Conservation (phyloP, 2,888 invertebrate genomes). For the Yponomeuta cagnagella region DNA sequence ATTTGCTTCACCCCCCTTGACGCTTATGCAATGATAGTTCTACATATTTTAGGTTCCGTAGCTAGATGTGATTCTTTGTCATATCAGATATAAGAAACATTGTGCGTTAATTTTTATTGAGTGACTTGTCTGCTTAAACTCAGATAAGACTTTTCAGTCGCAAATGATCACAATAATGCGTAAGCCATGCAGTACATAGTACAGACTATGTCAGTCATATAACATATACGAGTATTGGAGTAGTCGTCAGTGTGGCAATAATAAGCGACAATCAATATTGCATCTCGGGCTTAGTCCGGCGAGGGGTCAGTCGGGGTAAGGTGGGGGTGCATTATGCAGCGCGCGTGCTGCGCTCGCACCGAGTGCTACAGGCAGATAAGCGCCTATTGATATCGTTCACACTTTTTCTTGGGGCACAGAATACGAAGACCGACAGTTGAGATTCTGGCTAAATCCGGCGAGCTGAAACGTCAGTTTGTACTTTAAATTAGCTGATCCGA, state of each 20-base stretch:
- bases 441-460: background rate
- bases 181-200: too few species aligned
- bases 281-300: conserved; percentile 61
- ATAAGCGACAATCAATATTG: conserved; percentile 40
- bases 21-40: background rate
- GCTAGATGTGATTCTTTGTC: too few species aligned
- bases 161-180: too few species aligned
- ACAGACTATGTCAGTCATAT: too few species aligned
- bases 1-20: background rate
- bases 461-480: too few species aligned
- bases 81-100: too few species aligned
- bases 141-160: too few species aligned
- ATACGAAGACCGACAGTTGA: background rate
- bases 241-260: background rate
- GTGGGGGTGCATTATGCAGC: conserved; percentile 59
- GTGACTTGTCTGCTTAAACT: too few species aligned
- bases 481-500: too few species aligned
- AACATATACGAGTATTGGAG: too few species aligned
- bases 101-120: too few species aligned
- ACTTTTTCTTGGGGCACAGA: background rate
- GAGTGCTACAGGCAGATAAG: conserved; percentile 9
- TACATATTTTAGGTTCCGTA: background rate
- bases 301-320: conserved; percentile 33
- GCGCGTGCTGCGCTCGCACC: conserved; percentile 55
- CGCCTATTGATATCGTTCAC: background rate